Evolutionary conservation across 2,797 vertebrate species (phyloP).

Genomic region (Tinamus major): DNA sequence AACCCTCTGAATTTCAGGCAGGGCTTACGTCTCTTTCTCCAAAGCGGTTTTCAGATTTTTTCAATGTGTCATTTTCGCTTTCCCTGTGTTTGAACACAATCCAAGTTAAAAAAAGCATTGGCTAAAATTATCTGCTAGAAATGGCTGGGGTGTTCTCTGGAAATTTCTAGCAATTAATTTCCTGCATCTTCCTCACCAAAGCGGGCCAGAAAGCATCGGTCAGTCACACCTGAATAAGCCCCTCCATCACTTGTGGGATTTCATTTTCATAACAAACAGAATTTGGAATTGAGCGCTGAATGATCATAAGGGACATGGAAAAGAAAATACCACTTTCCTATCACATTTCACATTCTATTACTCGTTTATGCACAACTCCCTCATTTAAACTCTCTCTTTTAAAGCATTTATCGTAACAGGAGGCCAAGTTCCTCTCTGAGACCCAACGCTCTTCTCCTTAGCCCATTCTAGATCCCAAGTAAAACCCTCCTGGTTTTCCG

Average conservation of each 20-base stretch:
- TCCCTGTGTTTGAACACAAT: not conserved
- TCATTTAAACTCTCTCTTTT: not conserved
- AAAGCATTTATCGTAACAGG: not conserved
- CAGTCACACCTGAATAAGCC: not conserved
- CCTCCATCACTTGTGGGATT: not conserved
- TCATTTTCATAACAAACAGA: not conserved
- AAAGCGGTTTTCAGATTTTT: not conserved
- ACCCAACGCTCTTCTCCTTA: not conserved
- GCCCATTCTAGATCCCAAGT: not conserved
- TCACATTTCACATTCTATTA: not conserved
- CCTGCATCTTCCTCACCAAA: not conserved
- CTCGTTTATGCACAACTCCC: constrained; percentile 24
- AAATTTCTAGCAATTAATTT: not conserved
- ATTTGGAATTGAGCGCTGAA: not conserved
- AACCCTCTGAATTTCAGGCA: not conserved
- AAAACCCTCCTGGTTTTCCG: not conserved
- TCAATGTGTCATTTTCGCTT: not conserved
- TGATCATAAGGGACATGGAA: not conserved
- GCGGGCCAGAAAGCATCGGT: not conserved
- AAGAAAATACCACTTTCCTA: not conserved
- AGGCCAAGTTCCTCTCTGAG: not conserved
- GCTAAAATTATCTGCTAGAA: not conserved
- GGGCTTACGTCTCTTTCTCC: not conserved
- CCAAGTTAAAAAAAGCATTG: not conserved
- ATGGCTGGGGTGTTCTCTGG: not conserved